These are phyloP conservation scores for Gallinago undulata DNA, from an alignment of 2,113 vertebrate species.

Conservation along the genomic window DNA sequence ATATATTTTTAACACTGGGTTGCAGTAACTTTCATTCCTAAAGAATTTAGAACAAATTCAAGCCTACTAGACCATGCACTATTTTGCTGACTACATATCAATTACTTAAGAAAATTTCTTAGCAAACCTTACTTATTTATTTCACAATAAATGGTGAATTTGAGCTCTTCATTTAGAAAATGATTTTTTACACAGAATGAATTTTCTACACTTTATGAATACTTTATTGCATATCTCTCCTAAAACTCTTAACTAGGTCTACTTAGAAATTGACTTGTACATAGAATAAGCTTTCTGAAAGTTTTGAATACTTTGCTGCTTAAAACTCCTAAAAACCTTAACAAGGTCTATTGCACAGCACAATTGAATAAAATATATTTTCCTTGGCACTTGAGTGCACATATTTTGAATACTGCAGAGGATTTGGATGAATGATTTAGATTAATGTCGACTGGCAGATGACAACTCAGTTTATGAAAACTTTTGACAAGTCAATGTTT, in stretches of 20 bases:
- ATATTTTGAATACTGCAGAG: neutral
- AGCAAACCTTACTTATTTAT: neutral
- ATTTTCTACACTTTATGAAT: neutral
- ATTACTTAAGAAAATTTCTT: neutral
- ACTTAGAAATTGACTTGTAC: neutral
- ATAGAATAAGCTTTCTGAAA: neutral
- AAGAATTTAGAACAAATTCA: neutral
- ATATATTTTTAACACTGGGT: neutral
- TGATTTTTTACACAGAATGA: neutral
- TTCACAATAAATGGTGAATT: neutral
- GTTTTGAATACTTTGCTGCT: neutral
- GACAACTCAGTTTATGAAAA: slow-evolving; percentile 10
- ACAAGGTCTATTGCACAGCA: neutral
- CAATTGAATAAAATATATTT: neutral
- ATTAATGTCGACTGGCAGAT: neutral
- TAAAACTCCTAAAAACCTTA: neutral
- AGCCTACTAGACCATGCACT: neutral
- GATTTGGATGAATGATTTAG: slow-evolving; percentile 2
- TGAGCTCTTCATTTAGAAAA: neutral
- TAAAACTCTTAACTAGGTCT: neutral
- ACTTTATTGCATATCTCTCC: neutral
- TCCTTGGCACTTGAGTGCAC: neutral
- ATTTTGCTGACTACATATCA: neutral
- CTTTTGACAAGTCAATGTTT: neutral
- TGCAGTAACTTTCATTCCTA: neutral